Base-by-base conservation (phyloP, 2,113 vertebrate species). In the Asarcornis scutulata region DNA sequence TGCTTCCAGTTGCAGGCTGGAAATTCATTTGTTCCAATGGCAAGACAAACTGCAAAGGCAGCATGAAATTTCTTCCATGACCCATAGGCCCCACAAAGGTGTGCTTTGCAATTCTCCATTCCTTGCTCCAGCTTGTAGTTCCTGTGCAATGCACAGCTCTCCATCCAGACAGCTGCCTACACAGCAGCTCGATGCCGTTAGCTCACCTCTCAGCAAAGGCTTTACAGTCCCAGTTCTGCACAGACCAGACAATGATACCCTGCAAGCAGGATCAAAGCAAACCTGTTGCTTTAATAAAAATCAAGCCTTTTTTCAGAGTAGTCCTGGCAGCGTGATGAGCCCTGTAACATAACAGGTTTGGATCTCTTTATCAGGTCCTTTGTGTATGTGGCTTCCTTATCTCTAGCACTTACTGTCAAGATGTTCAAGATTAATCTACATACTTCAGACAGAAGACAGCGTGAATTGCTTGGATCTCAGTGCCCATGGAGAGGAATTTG, bases 311-410 rank as follows among this genome's bases (percentile, higher is more conserved):
- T 34, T 32, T 23, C 42, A 71, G n/a, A 83, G 25, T 5, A 56
- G 7, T 55, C n/a, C 46, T 78, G 67, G 26, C 42, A 69, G 15
- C 25, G 34, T 64, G 62, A 62, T 40, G 23, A 46, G 40, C 60
- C 3, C 21, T 62, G 15, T n/a, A 55, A 63, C 0, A 0, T 32
- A 53, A 25, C 17, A 9, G 3, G 2, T 40, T 67, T 67, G 17
- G 9, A 72, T 59, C 17, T 53, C 27, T 56, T 17, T 46, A 58
- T 71, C 40, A 62, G 12, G 38, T 81, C 27, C 15, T 89, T 38
- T 56, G 3, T 22, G 11, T 14, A 11, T 25, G 17, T n/a, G 13
- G 4, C 53, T 90, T 76, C 63, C 23, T 56, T 44, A 34, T 60
- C 81, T 84, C 56, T 62, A 20, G 20, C 7, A 48, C n/a, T 75